Base-by-base conservation (phyloP, 2,888 invertebrate genomes). In the Cephus pygmeus region DNA sequence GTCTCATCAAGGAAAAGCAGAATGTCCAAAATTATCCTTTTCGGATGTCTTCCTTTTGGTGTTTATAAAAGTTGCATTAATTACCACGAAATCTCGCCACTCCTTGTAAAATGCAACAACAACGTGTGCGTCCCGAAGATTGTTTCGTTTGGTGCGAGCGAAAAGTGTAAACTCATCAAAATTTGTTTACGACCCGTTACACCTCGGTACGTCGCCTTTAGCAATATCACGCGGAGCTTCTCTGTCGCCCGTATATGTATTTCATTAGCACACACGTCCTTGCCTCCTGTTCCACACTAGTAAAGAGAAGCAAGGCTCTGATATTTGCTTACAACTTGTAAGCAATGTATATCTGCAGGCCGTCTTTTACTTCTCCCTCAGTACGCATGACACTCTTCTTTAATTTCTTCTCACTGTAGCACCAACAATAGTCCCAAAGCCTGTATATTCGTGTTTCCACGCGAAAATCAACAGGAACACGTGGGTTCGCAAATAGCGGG, bases 311-410 rank as follows among this genome's bases (percentile, higher is more conserved):
- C 33, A 71, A 71, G 71, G 31, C 71, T 71, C 34, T 34, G 71
- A 71, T 71, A 71, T 71, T 71, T 71, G 71, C 71, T 71, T 71
- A 71, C 71, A 34, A 71, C 31, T 71, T 23, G 71, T 71, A 31
- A 34, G 71, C 31, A 71, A 9, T 71, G 31, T 71, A 31, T 71
- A 34, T 31, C 71, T 34, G 11, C 34, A 71, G 12, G 71, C 31
- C 12, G 12, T 56, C 23, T 56, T 23, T 56, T 56, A 56, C 56
- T 56, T 23, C 56, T 56, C 56, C 56, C 23, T 56, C 23, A 23
- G 56, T 23, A 56, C 56, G 2, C 56, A 56, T 23, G 56, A 23
- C 56, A 56, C 56, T 56, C 56, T 23, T 56, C 23, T 56, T 56
- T 23, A 23, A 56, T 56, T 56, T 56, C 56, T 56, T 56, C 56